Base-by-base conservation (phyloP, 2,113 vertebrate genomes). In the Platysternon megacephalum region DNA sequence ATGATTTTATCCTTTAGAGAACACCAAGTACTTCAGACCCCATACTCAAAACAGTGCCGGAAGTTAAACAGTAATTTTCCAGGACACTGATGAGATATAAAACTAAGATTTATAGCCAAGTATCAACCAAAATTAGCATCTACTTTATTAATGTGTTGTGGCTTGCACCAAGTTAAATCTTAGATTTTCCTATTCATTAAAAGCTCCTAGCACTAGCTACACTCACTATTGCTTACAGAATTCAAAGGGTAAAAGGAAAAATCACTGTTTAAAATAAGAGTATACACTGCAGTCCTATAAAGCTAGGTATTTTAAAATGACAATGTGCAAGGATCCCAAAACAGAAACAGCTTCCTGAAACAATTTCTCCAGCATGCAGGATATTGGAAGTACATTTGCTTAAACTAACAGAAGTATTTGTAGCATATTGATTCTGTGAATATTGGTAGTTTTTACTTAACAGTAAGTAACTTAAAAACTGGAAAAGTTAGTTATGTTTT, bases 391-490 rank as follows among this genome's bases (percentile, higher is more conserved):
- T 79, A 82, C 85, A 87, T 89, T 84, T 84, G 95, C 93, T 81
- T 51, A 81, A 79, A 88, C 68, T 49, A 95, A 81, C 78, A 97
- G 58, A 95, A 79, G 16, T 56, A 53, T 51, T 96, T 88, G 85
- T 35, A 92, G 10, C 58, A 56, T n/a, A 52, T 39, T 28, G 74
- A 6, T 51, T 61, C 51, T 80, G 48, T 92, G 28, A 90, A 44
- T 32, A 93, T 0, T 5, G 51, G 35, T 74, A 89, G 79, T 42
- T 94, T 95, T 94, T 82, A 89, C 13, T 11, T 10, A 51, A 49
- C 46, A 80, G 42, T 51, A 51, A 46, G 8, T 48, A 32, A 79
- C 78, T 21, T 28, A 79, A 49, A 49, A 49, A 16, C 49, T 49
- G 49, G 49, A 49, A 49, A 49, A 49, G 49, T 49, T 49, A 49